Evolutionary conservation across 2,113 vertebrate species (phyloP), one percentile per base, ranked within the genome.

Genomic region (Stegastes partitus): DNA sequence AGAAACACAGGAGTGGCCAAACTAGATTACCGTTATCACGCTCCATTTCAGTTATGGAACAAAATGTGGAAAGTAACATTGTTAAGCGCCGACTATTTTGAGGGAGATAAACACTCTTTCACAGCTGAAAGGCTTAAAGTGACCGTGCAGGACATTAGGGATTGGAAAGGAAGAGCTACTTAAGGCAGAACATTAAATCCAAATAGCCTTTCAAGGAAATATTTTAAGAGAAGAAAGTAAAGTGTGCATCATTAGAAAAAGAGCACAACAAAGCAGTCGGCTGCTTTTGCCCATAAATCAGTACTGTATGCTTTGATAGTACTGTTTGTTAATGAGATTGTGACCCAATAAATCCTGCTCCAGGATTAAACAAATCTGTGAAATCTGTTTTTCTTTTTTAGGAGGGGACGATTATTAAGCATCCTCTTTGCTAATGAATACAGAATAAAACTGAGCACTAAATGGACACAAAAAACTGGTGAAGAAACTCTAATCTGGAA

Each of bases 61-160:
- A 51, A 66, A 50, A 34, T 37, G n/a, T 66, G 12, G 6, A 37
- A 16, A 66, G 25, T 39, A 26, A 21, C 47, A 50, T 11, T 37
- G 44, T 37, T 63, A 21, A 61, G 21, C 14, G n/a, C 22, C 8
- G 42, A 62, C 71, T 69, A 50, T 57, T 68, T 50, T 62, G 12
- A 28, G 49, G 23, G 28, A 2, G 12, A 68, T 31, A 54, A 80
- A 54, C 34, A 68, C 37, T 49, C 2, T 21, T 31, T 69, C 68
- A 58, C 68, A 58, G 25, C 47, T 62, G 23, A 80, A 62, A 61
- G 49, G 54, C 28, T 68, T 80, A 61, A 55, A 81, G 62, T 62
- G 28, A 23, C 19, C 12, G 8, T 16, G 58, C 3, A 34, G 67
- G 67, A 63, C 58, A 39, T 49, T 15, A 64, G 14, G 68, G 51